phyloP scores from a whole-genome alignment of 2,113 vertebrate species.

The Phalacrocorax carbo region DNA sequence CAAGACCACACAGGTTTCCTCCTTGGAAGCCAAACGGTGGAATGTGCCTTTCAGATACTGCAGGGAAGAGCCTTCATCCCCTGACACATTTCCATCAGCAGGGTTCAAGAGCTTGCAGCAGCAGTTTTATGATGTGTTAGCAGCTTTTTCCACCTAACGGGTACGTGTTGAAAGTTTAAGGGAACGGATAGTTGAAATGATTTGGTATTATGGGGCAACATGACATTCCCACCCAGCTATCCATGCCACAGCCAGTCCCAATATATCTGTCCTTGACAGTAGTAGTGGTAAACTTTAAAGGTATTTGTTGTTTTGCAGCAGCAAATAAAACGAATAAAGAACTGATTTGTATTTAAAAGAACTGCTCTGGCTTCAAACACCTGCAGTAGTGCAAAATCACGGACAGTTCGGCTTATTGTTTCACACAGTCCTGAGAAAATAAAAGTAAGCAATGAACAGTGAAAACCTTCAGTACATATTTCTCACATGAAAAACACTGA shows the following conservation, averaged over 20 bases:
- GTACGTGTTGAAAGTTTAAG: background rate
- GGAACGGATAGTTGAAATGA: background rate
- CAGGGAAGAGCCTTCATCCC: slow-evolving; percentile 7
- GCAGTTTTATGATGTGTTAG: background rate
- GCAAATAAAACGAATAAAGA: slow-evolving; percentile 1
- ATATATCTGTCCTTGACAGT: background rate
- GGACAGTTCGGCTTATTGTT: background rate
- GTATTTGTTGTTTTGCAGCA: background rate
- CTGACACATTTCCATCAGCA: slow-evolving; percentile 45
- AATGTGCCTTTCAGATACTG: background rate
- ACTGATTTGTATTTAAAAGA: background rate
- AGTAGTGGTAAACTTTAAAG: background rate
- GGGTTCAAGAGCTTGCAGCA: background rate
- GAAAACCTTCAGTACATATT: background rate
- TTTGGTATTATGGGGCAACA: background rate
- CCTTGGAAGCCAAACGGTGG: background rate
- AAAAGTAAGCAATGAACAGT: background rate
- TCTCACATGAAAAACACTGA: background rate
- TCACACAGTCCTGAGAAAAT: background rate
- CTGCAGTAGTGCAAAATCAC: background rate
- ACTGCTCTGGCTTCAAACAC: background rate
- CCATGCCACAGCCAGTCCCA: background rate
- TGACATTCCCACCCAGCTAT: background rate
- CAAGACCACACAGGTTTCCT: slow-evolving; percentile 56
- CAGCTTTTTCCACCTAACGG: slow-evolving; percentile 19